Evolutionary conservation across 2,797 vertebrate species (phyloP).

Genomic region (Aerospiza tachiro): DNA sequence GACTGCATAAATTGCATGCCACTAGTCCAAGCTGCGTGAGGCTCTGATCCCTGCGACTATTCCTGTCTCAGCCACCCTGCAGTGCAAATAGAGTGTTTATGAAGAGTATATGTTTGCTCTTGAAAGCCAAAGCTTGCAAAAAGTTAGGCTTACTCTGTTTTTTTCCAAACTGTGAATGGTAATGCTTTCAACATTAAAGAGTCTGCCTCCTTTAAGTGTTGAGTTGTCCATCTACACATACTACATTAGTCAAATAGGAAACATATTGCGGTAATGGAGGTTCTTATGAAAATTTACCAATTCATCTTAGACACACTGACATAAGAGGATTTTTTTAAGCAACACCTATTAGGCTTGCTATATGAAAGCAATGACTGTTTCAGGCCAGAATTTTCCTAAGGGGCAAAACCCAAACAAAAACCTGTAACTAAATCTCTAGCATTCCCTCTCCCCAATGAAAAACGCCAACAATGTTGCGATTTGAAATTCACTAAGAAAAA

Average conservation of each 20-base stretch:
- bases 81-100: constrained; percentile 10
- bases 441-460: neutral
- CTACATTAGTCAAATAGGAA: neutral
- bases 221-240: neutral
- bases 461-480: neutral
- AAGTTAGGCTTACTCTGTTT: neutral
- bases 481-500: constrained; percentile 23
- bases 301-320: neutral
- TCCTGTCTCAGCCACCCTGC: constrained; percentile 32
- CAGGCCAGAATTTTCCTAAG: neutral
- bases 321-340: neutral
- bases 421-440: neutral
- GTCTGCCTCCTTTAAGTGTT: neutral
- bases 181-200: constrained; percentile 32
- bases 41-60: neutral
- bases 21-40: constrained; percentile 25
- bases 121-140: neutral
- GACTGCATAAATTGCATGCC: constrained; percentile 68
- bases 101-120: neutral
- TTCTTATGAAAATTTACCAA: neutral
- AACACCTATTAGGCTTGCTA: neutral
- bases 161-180: neutral
- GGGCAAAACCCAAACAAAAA: neutral
- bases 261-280: neutral
- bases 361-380: constrained; percentile 1